Conservation (phyloP, 2,797 vertebrate genomes). For the Rhinatrema bivittatum region DNA sequence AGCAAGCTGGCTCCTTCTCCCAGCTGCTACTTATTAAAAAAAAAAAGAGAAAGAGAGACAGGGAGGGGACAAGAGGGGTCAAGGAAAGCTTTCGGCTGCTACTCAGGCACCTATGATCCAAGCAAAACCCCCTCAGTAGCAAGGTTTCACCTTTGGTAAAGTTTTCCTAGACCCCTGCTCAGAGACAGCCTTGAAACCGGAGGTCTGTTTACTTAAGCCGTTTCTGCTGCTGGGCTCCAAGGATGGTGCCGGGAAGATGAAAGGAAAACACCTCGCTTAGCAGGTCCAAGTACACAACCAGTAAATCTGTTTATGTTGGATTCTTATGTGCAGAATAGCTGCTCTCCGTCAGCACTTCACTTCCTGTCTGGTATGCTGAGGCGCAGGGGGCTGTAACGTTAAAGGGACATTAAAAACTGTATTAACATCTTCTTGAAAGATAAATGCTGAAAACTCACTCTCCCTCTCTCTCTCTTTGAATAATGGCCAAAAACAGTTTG, state of each 20-base stretch:
- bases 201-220: constrained; percentile 40
- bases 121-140: constrained; percentile 18
- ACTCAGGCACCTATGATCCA: constrained; percentile 24
- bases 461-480: too few species aligned
- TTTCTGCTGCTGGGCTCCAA: constrained; percentile 31
- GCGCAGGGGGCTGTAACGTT: constrained; percentile 12
- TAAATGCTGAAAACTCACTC: too few species aligned
- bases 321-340: constrained; percentile 21
- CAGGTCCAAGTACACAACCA: constrained; percentile 35
- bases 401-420: too few species aligned
- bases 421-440: too few species aligned
- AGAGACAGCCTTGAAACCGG: constrained; percentile 28
- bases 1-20: constrained; percentile 13
- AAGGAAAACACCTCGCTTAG: constrained; percentile 27
- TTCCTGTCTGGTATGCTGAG: constrained; percentile 26
- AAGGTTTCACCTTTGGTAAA: constrained; percentile 8
- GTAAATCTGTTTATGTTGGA: constrained; percentile 42
- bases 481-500: too few species aligned
- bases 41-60: too few species aligned
- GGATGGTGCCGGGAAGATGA: constrained; percentile 34
- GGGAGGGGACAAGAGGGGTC: not conserved
- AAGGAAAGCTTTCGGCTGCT: constrained; percentile 11
- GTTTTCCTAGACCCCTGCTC: constrained; percentile 34
- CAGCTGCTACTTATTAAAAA: constrained; percentile 30
- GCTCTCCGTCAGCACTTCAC: constrained; percentile 35